phyloP scores from a whole-genome alignment of 2,888 invertebrate genomes.

The Aricia artaxerxes region DNA sequence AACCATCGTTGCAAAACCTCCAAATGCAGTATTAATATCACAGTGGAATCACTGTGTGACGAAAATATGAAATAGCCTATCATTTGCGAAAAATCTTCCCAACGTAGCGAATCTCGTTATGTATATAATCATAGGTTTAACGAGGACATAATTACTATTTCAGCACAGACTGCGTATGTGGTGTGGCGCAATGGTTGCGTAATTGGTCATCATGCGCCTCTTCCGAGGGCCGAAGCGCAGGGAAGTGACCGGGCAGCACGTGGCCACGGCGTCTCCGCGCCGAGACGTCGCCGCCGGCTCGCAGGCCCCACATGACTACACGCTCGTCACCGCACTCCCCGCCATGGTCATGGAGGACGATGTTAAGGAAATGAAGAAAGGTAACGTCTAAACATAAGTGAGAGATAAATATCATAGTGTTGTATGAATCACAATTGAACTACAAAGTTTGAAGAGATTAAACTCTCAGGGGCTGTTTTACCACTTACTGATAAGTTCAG shows the following conservation, averaged over 20 bases:
- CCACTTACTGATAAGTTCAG: too few species aligned
- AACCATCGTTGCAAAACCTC: neutral
- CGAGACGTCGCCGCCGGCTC: constrained; percentile 61
- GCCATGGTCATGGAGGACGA: constrained; percentile 89
- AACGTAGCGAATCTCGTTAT: neutral
- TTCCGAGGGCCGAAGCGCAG: constrained; percentile 84
- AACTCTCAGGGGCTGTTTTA: too few species aligned
- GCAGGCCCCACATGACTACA: constrained; percentile 80
- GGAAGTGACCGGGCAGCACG: constrained; percentile 81
- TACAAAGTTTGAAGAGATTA: too few species aligned
- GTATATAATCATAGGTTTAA: neutral
- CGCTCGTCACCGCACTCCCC: constrained; percentile 88
- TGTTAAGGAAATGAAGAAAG: constrained; percentile 81
- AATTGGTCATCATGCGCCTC: constrained; percentile 82
- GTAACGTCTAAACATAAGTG: constrained; percentile 48
- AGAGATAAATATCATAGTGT: too few species aligned
- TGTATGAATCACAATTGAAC: too few species aligned
- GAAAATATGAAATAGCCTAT: neutral
- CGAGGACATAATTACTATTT: constrained; percentile 25
- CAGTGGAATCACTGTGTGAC: neutral
- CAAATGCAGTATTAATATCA: neutral
- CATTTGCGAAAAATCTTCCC: constrained; percentile 3
- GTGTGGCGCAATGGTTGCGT: constrained; percentile 73
- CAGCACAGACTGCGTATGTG: constrained; percentile 52
- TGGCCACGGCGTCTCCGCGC: constrained; percentile 70